phyloP scores from a whole-genome alignment of 2,888 invertebrate genomes.

The Campoletis raptor region DNA sequence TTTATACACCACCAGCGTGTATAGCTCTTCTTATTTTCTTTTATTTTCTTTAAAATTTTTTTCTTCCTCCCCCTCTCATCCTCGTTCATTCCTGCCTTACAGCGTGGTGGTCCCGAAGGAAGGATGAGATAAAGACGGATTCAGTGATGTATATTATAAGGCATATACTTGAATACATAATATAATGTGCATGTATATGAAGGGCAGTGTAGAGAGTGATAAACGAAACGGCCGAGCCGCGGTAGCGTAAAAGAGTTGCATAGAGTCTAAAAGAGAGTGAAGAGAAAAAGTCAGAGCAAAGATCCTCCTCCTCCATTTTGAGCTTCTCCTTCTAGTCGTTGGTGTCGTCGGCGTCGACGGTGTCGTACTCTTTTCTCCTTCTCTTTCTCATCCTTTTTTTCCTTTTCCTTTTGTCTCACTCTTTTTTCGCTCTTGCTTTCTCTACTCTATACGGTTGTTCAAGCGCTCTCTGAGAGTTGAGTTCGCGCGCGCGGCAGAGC shows the following conservation, averaged over 20 bases:
- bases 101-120: constrained; percentile 29
- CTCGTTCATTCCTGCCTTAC: constrained; percentile 34
- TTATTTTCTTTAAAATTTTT: constrained; percentile 6
- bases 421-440: constrained; percentile 42
- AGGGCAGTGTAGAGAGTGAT: constrained; percentile 75
- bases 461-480: constrained; percentile 62
- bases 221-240: constrained; percentile 75
- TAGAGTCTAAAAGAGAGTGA: constrained; percentile 76
- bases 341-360: constrained; percentile 48
- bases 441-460: constrained; percentile 29
- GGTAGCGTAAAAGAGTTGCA: constrained; percentile 79
- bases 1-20: neutral
- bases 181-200: constrained; percentile 33
- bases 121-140: constrained; percentile 39
- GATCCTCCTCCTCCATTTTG: constrained; percentile 14
- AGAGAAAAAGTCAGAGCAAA: constrained; percentile 67
- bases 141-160: constrained; percentile 30
- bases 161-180: constrained; percentile 5
- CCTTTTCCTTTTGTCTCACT: constrained; percentile 41
- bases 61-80: constrained; percentile 31
- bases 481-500: constrained; percentile 63
- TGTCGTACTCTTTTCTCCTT: constrained; percentile 54
- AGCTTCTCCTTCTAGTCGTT: constrained; percentile 18
- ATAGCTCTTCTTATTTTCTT: constrained; percentile 22
- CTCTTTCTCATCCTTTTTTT: constrained; percentile 14